These are phyloP conservation scores for Acleris sparsana DNA, from an alignment of 2,888 invertebrate species.

Conservation along the genomic window DNA sequence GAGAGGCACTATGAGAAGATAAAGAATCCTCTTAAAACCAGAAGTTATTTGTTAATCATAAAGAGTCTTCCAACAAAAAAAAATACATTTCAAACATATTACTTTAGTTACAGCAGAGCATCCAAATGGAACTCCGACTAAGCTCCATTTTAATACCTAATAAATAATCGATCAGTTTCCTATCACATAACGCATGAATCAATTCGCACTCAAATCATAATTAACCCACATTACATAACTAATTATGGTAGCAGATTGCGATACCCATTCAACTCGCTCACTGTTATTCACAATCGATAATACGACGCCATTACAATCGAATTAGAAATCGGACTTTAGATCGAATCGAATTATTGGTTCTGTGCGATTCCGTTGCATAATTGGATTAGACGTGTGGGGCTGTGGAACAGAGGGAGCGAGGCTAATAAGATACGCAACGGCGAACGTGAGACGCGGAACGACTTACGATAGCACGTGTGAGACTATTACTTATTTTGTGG, in stretches of 20 bases:
- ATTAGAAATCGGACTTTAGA: conserved; percentile 66
- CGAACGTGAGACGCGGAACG: too few relatives aligned
- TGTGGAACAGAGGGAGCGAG: conserved; percentile 12
- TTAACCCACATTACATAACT: conserved; percentile 21
- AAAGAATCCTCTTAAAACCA: too few relatives aligned
- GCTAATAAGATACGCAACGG: neutral
- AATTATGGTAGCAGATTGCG: conserved; percentile 37
- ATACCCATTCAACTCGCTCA: conserved; percentile 41
- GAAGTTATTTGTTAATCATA: too few relatives aligned
- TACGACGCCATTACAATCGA: conserved; percentile 56
- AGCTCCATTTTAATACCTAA: too few relatives aligned
- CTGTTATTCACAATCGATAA: conserved; percentile 59
- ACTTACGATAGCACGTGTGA: too few relatives aligned
- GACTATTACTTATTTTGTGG: too few relatives aligned
- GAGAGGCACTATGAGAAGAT: too few relatives aligned
- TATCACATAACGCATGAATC: conserved; percentile 19
- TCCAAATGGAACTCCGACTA: too few relatives aligned
- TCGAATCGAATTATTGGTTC: conserved; percentile 59
- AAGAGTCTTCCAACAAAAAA: too few relatives aligned
- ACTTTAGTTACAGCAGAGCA: too few relatives aligned
- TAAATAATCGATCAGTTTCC: conserved; percentile 10
- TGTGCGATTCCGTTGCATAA: conserved; percentile 58
- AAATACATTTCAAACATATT: too few relatives aligned
- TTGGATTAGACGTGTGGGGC: conserved; percentile 42
- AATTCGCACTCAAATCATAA: conserved; percentile 19